Base-by-base conservation (phyloP, 1,140 invertebrate genomes). In the Psilanteris sp. region DNA sequence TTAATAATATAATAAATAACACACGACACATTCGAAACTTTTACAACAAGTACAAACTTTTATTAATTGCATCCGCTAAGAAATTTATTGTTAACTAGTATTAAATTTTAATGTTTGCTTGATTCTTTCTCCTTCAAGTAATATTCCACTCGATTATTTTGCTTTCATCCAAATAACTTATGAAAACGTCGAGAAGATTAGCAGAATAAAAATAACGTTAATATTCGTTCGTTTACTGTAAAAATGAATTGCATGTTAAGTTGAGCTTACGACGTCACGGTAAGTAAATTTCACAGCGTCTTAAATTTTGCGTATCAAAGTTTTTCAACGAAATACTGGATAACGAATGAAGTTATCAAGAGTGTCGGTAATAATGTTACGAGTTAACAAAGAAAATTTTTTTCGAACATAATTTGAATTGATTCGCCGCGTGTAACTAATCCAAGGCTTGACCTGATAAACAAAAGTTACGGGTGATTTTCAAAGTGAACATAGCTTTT, bases 401-500 rank as follows among this genome's bases (percentile, higher is more conserved):
- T 57, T 57, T 4, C 43, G 10, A 59, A 32, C 44, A 26, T 50
- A 39, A 50, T 68, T 50, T 3, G 13, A 57, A 41, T 15, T 59
- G 27, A 57, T 59, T 52, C n/a, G 22, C 27, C 44, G 54, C 44
- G 44, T 52, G 54, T 59, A 70, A 70, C 54, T 70, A 59, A 59
- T 59, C 44, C 54, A 16, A 13, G 20, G 15, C 41, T 8, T 16
- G 31, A 15, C 24, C 8, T 32, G 44, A 70, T 70, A 59, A 70
- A 70, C 52, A 70, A n/a, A 59, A 59, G 54, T 70, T 70, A 59
- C 44, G 34, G n/a, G 4, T 20, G 32, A 59, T 59, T 59, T 59
- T 70, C 44, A 59, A 70, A 70, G 59, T 70, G 24, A 43, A 43
- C 29, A 11, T 18, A 70, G 59, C 52, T 70, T 70, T 70, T 70